Conservation (phyloP, 2,888 invertebrate genomes). For the Andrena dorsata region DNA sequence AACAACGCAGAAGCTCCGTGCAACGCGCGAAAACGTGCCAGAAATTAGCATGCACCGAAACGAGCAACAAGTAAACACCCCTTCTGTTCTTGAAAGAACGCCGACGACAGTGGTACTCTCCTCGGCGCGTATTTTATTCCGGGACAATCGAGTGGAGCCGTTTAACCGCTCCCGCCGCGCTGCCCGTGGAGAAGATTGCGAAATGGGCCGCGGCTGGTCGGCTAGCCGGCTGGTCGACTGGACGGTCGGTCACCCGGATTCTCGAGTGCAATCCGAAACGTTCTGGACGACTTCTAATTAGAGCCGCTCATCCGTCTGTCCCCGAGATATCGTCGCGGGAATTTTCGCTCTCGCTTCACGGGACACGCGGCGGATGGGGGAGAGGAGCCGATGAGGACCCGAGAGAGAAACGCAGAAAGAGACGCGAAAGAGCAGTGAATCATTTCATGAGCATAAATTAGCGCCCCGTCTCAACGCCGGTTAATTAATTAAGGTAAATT, state of each 20-base stretch:
- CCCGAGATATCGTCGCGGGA: conserved; percentile 41
- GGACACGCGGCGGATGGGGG: background rate
- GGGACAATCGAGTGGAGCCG: conserved; percentile 43
- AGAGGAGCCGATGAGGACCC: background rate
- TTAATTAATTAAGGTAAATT: conserved; percentile 84
- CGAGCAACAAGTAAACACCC: conserved; percentile 50
- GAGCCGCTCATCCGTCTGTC: conserved; percentile 57
- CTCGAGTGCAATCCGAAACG: conserved; percentile 55
- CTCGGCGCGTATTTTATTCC: conserved; percentile 38
- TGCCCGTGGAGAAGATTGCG: conserved; percentile 33
- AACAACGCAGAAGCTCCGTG: background rate
- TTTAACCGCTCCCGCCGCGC: conserved; percentile 33
- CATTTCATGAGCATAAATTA: conserved; percentile 83
- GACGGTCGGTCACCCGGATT: conserved; percentile 34
- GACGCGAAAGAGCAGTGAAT: conserved; percentile 76
- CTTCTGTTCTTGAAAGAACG: background rate
- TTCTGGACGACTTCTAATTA: conserved; percentile 65
- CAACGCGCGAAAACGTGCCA: background rate
- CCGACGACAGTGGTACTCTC: background rate
- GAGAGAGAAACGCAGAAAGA: conserved; percentile 21
- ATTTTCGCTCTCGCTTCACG: conserved; percentile 57
- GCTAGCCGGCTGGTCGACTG: background rate
- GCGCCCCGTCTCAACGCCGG: conserved; percentile 80
- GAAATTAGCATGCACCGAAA: conserved; percentile 48
- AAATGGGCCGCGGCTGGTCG: conserved; percentile 42